A percentile compares a stretch with the other conserved stretches of the same genome.
phyloP scores from a whole-genome alignment of 2,797 vertebrate genomes.

The Triplophysa bombifrons region DNA sequence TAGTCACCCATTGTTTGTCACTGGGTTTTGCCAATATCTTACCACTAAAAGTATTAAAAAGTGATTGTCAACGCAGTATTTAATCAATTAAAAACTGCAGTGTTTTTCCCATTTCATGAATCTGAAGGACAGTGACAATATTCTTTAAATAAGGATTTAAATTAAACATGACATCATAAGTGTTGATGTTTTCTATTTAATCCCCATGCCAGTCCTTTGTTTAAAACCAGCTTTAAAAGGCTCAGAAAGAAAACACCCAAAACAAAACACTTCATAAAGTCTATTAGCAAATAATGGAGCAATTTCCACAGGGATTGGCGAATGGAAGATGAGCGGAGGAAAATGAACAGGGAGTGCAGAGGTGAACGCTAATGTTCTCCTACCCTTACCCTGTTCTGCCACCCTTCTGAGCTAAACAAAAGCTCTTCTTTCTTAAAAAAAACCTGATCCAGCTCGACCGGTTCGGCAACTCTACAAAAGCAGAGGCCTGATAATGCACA shows the following conservation, averaged over 20 bases:
- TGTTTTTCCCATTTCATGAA: too few relatives aligned
- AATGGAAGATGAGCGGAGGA: constrained; percentile 30
- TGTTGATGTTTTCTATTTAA: neutral
- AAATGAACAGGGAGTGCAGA: constrained; percentile 31
- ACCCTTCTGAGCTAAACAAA: constrained; percentile 70
- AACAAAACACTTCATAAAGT: neutral
- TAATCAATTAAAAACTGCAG: too few relatives aligned
- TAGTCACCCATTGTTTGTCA: too few relatives aligned
- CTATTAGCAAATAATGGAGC: neutral
- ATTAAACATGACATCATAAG: too few relatives aligned
- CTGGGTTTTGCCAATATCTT: too few relatives aligned
- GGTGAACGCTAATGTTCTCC: constrained; percentile 27
- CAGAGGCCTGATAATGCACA: constrained; percentile 55
- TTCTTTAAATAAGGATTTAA: neutral
- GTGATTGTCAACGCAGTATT: too few relatives aligned
- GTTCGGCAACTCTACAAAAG: constrained; percentile 71
- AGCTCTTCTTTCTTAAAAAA: constrained; percentile 58
- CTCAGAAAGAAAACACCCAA: neutral
- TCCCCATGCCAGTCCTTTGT: neutral
- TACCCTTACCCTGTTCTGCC: constrained; percentile 39
- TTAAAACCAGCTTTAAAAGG: neutral
- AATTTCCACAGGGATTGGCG: constrained; percentile 43
- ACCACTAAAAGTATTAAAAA: too few relatives aligned
- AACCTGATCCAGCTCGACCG: constrained; percentile 66
- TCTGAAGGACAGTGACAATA: too few relatives aligned